Base-by-base conservation (phyloP, 2,797 vertebrate species). In the Rhyacichthys aspro region DNA sequence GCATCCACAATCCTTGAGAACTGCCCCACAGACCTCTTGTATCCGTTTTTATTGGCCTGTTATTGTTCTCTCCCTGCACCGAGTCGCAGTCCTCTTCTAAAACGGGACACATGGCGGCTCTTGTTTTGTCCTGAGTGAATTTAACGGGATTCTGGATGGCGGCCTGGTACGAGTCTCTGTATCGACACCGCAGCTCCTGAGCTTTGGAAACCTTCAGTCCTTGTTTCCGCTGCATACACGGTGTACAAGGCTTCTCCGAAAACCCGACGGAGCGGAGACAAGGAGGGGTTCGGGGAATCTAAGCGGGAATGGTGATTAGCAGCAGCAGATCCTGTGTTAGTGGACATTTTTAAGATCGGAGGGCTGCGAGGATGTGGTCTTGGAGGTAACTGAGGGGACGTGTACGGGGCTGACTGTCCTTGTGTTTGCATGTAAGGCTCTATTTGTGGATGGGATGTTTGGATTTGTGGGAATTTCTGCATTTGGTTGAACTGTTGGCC, bases 181-280 rank as follows among this genome's bases (percentile, higher is more conserved):
- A 93, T 15, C 90, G 90, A 63, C 89, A 90, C 43, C 91, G 88
- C 2, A 89, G 58, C 39, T 90, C 76, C 0, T 89, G 91, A 7
- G 63, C 58, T 66, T 72, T 81, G 11, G 55, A 82, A 12, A 90
- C 87, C 42, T 56, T 75, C 8, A 68, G 78, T 0, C 65, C 87
- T 52, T 90, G 86, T 50, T 88, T 93, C 58, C 88, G 91, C 44
- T 76, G 90, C 80, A 89, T 84, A 70, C 91, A 92, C 0, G 90
- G 92, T 0, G 87, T 84, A n/a, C 94, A 94, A 38, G 91, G 89
- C 9, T 92, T 92, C 61, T 95, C 92, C 44, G 92, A 89, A 0
- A 81, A 92, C 14, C 65, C 70, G 3, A 72, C 70, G 0, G 82
- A 63, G 33, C 79, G 88, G 1, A 18, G 34, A 6, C 90, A 92